Evolutionary conservation across 2,888 invertebrate genomes (phyloP), one percentile per base, ranked within the genome.

Genomic region (Hecatera dysodea): DNA sequence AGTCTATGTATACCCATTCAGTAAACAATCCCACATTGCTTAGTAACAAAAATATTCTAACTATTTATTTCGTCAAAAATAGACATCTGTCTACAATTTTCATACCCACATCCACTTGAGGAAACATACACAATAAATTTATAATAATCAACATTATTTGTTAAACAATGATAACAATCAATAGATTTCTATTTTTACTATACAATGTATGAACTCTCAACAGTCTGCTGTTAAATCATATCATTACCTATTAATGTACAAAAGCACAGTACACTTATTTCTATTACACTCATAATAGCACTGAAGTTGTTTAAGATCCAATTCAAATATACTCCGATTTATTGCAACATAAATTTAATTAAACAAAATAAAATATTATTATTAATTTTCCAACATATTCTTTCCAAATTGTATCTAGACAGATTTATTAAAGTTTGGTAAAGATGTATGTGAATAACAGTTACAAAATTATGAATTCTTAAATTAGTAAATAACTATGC

Each of bases 111-210:
- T 92, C 90, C 92, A 92, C 89, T 85, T 89, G 92, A 93, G 92
- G 92, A 93, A 93, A 94, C 94, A 92, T 91, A 92, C 93, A 92
- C 92, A 93, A 94, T 94, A 94, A 93, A 93, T 94, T 94, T 94
- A 94, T 93, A 93, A 93, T 94, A 94, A 93, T 92, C 92, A 95
- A 95, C 94, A 93, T 94, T 91, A 92, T 91, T 92, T 94, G 91
- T 92, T 93, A 94, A 94, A 94, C 93, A 95, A 94, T 94, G 92
- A 94, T 94, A 95, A 95, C 95, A 94, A 93, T 93, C 90, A 91
- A 95, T 95, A 95, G 92, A 95, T 87, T 90, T 94, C 69, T 92
- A 90, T 90, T 89, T 93, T 91, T 90, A 90, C 88, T 92, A 91
- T 90, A 93, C 90, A 93, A 87, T 91, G 92, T 91, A 93, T 91